phyloP scores from a whole-genome alignment of 2,888 invertebrate genomes.

The Drosophila macrospina region DNA sequence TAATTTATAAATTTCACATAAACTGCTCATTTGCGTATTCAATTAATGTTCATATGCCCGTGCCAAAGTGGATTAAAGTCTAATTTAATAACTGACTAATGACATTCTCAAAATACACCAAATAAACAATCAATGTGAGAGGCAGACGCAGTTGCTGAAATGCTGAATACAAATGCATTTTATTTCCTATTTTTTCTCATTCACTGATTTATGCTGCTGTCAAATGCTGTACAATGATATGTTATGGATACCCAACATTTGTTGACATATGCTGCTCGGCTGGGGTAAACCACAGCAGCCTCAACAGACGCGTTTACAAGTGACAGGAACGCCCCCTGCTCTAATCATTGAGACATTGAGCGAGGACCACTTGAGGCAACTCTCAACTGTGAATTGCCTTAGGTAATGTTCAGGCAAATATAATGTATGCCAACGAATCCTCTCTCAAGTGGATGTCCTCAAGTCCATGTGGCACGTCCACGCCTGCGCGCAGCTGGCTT shows the following conservation, averaged over 20 bases:
- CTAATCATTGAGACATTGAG: slow-evolving; percentile 25
- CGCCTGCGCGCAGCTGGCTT: slow-evolving; percentile 71
- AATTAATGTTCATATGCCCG: slow-evolving; percentile 69
- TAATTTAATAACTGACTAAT: slow-evolving; percentile 71
- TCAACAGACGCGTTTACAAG: slow-evolving; percentile 64
- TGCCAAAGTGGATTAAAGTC: slow-evolving; percentile 72
- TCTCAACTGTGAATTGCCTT: slow-evolving; percentile 73
- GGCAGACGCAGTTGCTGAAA: slow-evolving; percentile 10
- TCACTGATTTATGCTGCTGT: slow-evolving; percentile 58
- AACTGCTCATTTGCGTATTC: slow-evolving; percentile 72
- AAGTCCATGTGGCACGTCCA: slow-evolving; percentile 42
- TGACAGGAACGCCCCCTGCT: slow-evolving; percentile 51
- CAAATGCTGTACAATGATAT: slow-evolving; percentile 44
- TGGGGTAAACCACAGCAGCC: slow-evolving; percentile 54
- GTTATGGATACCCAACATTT: slow-evolving; percentile 57
- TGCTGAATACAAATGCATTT: slow-evolving; percentile 31
- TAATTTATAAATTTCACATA: slow-evolving; percentile 70
- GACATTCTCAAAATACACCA: slow-evolving; percentile 13
- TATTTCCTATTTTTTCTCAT: background rate
- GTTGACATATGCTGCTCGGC: slow-evolving; percentile 67
- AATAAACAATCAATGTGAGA: slow-evolving; percentile 6
- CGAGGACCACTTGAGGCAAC: slow-evolving; percentile 56
- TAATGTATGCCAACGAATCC: slow-evolving; percentile 56
- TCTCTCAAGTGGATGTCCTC: slow-evolving; percentile 69
- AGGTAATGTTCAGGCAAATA: slow-evolving; percentile 49